A percentile compares a stretch with the other conserved stretches of the same genome.
These are phyloP conservation scores for Eupeodes luniger DNA, from an alignment of 2,888 invertebrate genomes.

Conservation along the genomic window DNA sequence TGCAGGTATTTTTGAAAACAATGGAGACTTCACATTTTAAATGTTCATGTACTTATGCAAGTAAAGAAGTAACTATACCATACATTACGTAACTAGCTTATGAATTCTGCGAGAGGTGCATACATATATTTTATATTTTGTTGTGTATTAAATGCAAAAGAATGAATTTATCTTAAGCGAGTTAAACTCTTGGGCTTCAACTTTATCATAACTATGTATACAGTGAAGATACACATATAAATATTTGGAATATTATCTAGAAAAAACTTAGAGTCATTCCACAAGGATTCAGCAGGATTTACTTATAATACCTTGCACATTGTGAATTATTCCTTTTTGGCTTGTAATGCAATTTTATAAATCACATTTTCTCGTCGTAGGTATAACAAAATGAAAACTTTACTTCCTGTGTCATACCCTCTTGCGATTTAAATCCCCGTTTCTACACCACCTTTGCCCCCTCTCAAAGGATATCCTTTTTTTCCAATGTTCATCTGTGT, in stretches of 20 bases:
- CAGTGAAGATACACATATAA: background rate
- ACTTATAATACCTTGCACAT: slow-evolving; percentile 8
- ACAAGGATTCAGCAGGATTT: slow-evolving; percentile 7
- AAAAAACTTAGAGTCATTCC: background rate
- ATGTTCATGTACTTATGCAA: too few relatives aligned
- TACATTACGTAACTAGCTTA: too few relatives aligned
- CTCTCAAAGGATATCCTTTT: background rate
- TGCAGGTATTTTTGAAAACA: too few relatives aligned
- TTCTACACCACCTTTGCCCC: background rate
- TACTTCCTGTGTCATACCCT: slow-evolving; percentile 62
- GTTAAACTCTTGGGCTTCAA: background rate
- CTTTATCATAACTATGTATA: background rate
- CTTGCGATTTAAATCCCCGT: slow-evolving; percentile 27
- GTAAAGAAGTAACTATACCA: too few relatives aligned
- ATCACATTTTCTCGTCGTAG: slow-evolving; percentile 57
- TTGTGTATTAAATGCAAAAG: background rate
- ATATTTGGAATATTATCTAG: slow-evolving; percentile 7
- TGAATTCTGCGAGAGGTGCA: background rate
- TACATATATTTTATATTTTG: background rate
- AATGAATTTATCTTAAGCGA: slow-evolving; percentile 4
- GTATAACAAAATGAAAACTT: slow-evolving; percentile 46
- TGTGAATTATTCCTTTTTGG: slow-evolving; percentile 28
- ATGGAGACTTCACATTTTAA: too few relatives aligned
- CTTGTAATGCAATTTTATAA: slow-evolving; percentile 53
- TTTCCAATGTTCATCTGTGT: background rate